Evolutionary conservation across 64 coral and sea anemone genomes (phyloP).

Genomic region (Cladopsammia gracilis): DNA sequence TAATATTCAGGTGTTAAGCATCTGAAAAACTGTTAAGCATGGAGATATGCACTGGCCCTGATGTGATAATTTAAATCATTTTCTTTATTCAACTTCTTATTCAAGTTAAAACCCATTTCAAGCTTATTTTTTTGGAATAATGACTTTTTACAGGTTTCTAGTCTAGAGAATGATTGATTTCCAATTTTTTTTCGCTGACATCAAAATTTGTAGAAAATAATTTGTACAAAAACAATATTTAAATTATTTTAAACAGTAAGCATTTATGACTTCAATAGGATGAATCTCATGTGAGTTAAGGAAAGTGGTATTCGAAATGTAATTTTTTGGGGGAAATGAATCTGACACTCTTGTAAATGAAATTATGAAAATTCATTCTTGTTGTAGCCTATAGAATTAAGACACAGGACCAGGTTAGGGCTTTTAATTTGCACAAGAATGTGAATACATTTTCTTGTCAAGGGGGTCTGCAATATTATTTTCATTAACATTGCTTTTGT

Average conservation of each 20-base stretch:
- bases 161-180: background rate
- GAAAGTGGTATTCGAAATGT: no score
- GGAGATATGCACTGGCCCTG: background rate
- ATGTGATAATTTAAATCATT: background rate
- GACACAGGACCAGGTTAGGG: background rate
- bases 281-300: no score
- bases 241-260: background rate
- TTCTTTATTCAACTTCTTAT: background rate
- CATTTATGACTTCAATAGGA: background rate
- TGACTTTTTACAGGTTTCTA: background rate
- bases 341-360: background rate
- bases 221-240: background rate
- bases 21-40: background rate
- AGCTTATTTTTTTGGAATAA: background rate
- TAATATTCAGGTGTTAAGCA: background rate
- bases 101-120: background rate
- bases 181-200: no score
- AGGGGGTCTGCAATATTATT: conserved; percentile 13
- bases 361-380: background rate
- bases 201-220: background rate
- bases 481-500: conserved; percentile 19
- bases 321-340: no score
- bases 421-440: background rate
- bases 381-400: background rate
- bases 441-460: background rate